These are phyloP conservation scores for Spizaetus ornatus DNA, from an alignment of 2,113 vertebrate genomes.

Conservation along the genomic window DNA sequence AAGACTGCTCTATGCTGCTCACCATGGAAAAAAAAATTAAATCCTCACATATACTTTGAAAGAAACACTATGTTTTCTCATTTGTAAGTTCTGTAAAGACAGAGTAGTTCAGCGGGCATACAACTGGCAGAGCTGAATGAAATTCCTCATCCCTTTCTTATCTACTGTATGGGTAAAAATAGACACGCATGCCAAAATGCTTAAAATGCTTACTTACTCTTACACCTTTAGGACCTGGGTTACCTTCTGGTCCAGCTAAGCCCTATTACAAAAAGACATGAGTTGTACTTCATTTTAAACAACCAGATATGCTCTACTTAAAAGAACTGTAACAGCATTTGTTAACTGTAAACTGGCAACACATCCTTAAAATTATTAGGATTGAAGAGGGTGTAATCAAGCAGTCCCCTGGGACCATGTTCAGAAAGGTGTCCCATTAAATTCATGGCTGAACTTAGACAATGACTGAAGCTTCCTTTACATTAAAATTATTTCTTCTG, in stretches of 20 bases:
- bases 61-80: not conserved
- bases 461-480: not conserved
- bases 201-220: conserved; percentile 84
- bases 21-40: not conserved
- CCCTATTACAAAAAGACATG: conserved; percentile 77
- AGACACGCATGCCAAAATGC: not conserved
- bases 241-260: conserved; percentile 90
- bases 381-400: not conserved
- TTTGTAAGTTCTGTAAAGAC: not conserved
- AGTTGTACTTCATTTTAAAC: conserved; percentile 14
- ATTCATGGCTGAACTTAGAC: not conserved
- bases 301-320: not conserved
- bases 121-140: not conserved
- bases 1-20: not conserved
- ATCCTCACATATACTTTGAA: not conserved
- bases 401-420: not conserved
- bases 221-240: conserved; percentile 90
- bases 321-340: not conserved
- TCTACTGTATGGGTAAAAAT: not conserved
- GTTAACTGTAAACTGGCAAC: not conserved
- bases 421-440: not conserved
- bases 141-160: not conserved
- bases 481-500: not conserved
- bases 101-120: not conserved
- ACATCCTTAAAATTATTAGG: not conserved